Conservation (phyloP, 2,113 vertebrate species). For the Sapajus apella region DNA sequence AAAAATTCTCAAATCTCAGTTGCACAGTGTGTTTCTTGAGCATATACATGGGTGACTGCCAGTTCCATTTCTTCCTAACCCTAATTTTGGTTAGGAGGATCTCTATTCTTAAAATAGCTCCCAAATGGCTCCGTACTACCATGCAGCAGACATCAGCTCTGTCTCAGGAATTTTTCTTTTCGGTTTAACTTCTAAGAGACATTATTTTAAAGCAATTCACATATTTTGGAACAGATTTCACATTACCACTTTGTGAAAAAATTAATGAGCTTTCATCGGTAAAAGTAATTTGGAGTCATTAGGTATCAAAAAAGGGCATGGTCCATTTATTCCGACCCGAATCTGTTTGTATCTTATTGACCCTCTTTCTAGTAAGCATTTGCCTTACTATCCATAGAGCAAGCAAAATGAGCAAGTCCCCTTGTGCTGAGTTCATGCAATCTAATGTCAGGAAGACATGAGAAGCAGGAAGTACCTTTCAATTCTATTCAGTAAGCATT, state of each 20-base stretch:
- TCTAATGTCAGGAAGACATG: background rate
- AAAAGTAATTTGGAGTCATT: constrained; percentile 48
- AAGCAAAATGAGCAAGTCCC: constrained; percentile 7
- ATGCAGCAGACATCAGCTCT: background rate
- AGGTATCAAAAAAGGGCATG: background rate
- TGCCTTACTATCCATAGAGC: background rate
- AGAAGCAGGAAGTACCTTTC: constrained; percentile 34
- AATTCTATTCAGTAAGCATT: constrained; percentile 31
- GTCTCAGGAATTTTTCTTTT: background rate
- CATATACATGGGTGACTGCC: background rate
- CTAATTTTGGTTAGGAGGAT: background rate
- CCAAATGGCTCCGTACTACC: background rate
- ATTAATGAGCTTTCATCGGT: constrained; percentile 28
- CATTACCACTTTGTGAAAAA: background rate
- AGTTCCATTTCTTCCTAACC: background rate
- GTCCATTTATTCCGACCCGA: background rate
- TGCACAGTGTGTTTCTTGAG: background rate
- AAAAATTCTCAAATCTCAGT: background rate
- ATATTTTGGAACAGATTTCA: constrained; percentile 4
- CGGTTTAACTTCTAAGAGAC: background rate
- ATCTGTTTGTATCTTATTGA: constrained; percentile 27
- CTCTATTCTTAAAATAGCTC: background rate
- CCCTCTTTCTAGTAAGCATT: background rate
- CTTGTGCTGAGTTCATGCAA: background rate
- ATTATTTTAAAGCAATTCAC: constrained; percentile 51